phyloP scores from a whole-genome alignment of 2,888 invertebrate species.

The Oscheius sp. region DNA sequence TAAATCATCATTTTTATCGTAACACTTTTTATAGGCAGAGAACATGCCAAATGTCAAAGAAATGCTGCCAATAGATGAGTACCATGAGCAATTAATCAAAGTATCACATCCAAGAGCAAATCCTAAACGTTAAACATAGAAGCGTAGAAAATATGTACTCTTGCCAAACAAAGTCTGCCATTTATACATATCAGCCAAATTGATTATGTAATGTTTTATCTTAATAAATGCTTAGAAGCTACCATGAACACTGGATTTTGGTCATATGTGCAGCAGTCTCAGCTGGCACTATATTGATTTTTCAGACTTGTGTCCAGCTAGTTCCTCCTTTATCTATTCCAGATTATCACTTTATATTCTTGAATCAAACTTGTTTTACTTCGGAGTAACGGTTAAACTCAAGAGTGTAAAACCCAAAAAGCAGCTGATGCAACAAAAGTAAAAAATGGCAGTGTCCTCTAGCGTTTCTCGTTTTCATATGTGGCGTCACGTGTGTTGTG shows the following conservation, averaged over 20 bases:
- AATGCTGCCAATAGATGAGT: not conserved
- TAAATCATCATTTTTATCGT: not conserved
- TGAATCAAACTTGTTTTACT: not conserved
- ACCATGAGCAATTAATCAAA: not conserved
- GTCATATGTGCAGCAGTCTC: not conserved
- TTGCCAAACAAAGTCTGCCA: too few species aligned
- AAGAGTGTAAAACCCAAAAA: too few species aligned
- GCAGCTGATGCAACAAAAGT: too few species aligned
- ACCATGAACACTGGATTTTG: too few species aligned
- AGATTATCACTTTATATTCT: not conserved
- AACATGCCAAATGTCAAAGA: not conserved
- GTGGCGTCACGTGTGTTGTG: constrained; percentile 14
- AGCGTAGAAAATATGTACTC: too few species aligned
- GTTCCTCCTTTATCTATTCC: not conserved
- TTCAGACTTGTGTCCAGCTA: not conserved
- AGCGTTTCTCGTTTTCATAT: constrained; percentile 12
- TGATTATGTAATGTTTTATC: too few species aligned
- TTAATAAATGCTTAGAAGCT: too few species aligned
- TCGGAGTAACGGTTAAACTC: too few species aligned
- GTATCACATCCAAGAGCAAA: not conserved
- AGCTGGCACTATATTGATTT: constrained; percentile 7
- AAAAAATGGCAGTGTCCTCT: too few species aligned
- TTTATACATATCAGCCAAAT: too few species aligned
- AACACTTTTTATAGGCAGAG: not conserved
- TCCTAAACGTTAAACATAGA: too few species aligned